Conservation (phyloP, 1,140 invertebrate genomes). For the Euschistus heros region DNA sequence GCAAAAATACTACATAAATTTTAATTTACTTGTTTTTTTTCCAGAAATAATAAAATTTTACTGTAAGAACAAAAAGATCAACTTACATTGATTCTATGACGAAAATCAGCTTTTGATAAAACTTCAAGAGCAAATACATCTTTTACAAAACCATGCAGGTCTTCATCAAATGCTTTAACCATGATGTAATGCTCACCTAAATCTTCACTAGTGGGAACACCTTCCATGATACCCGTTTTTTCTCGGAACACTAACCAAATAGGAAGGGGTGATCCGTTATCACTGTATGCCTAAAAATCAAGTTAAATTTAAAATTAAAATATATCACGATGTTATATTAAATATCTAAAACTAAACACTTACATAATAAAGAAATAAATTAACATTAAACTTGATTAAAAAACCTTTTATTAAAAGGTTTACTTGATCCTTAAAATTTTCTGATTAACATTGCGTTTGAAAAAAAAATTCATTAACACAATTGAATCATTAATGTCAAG, state of each 20-base stretch:
- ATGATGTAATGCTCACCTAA: conserved; percentile 43
- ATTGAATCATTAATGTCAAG: too few relatives aligned
- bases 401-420: too few relatives aligned
- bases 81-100: conserved; percentile 29
- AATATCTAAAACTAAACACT: too few relatives aligned
- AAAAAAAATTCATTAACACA: too few relatives aligned
- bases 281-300: conserved; percentile 21
- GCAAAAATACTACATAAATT: too few relatives aligned
- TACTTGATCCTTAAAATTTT: too few relatives aligned
- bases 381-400: too few relatives aligned
- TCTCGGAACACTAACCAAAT: conserved; percentile 27
- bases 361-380: too few relatives aligned
- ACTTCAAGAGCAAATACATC: conserved; percentile 48
- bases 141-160: conserved; percentile 35
- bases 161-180: conserved; percentile 38
- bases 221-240: conserved; percentile 35
- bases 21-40: too few relatives aligned
- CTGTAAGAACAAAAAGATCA: conserved; percentile 2
- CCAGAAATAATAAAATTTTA: too few relatives aligned
- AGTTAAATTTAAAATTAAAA: conserved; percentile 1
- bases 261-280: conserved; percentile 23
- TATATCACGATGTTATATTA: not conserved
- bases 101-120: conserved; percentile 34
- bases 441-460: too few relatives aligned
- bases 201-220: conserved; percentile 46